These are phyloP conservation scores for Pollimyrus isidori DNA, from an alignment of 2,113 vertebrate genomes.

Conservation along the genomic window DNA sequence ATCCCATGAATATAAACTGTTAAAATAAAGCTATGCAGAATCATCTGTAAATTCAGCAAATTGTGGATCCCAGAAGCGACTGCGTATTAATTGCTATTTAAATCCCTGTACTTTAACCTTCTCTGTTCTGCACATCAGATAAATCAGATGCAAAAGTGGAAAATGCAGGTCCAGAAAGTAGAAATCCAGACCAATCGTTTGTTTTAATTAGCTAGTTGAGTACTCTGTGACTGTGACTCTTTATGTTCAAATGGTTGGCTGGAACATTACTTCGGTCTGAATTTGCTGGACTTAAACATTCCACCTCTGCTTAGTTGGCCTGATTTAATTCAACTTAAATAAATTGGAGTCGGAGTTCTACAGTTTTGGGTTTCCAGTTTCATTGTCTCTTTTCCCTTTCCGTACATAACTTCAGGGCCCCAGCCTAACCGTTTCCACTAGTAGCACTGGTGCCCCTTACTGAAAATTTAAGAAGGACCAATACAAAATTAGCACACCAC, in stretches of 20 bases:
- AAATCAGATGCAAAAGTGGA: not conserved
- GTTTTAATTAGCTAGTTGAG: not conserved
- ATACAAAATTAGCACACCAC: not conserved
- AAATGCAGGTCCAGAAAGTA: not conserved
- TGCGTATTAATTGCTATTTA: not conserved
- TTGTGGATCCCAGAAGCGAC: not conserved
- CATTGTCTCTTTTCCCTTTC: not conserved
- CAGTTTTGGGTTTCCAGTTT: not conserved
- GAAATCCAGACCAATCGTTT: not conserved
- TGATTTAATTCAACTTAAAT: not conserved
- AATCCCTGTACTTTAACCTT: not conserved
- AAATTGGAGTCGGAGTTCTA: not conserved
- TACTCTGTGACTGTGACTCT: not conserved
- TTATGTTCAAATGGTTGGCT: not conserved
- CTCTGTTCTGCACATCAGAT: not conserved
- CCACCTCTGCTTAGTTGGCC: not conserved
- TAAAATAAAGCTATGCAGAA: not conserved
- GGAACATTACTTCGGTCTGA: not conserved
- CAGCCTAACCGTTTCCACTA: not conserved
- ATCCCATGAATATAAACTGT: slow-evolving; percentile 1
- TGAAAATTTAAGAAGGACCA: not conserved
- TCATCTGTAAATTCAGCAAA: slow-evolving; percentile 9
- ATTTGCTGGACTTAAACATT: not conserved
- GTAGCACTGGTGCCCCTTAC: not conserved
- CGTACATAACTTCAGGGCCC: not conserved